phyloP scores from a whole-genome alignment of 2,888 invertebrate species.

The Morpho helenor region DNA sequence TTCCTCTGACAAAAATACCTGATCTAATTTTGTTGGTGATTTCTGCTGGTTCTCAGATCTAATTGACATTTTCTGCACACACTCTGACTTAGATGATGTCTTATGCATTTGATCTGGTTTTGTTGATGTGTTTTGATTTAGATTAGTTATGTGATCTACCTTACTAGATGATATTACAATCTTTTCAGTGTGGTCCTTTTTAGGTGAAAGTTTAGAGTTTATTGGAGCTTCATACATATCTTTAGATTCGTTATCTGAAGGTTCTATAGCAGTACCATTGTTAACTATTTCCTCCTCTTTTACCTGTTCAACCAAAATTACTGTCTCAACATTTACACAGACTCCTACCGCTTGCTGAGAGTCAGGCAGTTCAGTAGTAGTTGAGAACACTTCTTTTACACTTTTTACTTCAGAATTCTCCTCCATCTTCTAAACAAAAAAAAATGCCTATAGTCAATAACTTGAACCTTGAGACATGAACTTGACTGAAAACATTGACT shows the following conservation, averaged over 20 bases:
- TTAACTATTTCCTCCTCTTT: constrained; percentile 33
- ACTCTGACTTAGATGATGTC: constrained; percentile 15
- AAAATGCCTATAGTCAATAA: constrained; percentile 8
- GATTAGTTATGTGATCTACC: neutral
- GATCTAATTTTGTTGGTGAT: neutral
- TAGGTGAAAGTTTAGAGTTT: constrained; percentile 5
- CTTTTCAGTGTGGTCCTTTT: neutral
- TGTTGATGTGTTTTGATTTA: constrained; percentile 1
- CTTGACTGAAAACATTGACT: constrained; percentile 37
- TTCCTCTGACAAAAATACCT: neutral
- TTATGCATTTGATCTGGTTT: constrained; percentile 10
- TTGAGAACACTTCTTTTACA: constrained; percentile 68
- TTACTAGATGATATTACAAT: constrained; percentile 5
- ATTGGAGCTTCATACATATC: constrained; percentile 5
- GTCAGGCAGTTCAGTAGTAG: constrained; percentile 55
- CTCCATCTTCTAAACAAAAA: constrained; percentile 58
- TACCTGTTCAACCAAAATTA: constrained; percentile 57
- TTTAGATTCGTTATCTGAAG: constrained; percentile 4
- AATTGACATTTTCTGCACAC: constrained; percentile 25
- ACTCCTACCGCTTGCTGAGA: constrained; percentile 49
- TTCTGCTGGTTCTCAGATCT: constrained; percentile 26
- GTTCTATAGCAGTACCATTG: constrained; percentile 30
- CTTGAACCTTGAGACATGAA: constrained; percentile 27
- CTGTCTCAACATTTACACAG: constrained; percentile 54
- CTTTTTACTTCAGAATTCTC: constrained; percentile 59